A percentile compares a stretch with the other conserved stretches of the same genome.
phyloP scores from a whole-genome alignment of 2,888 invertebrate genomes.

The Spatulosminthurus flaviceps region DNA sequence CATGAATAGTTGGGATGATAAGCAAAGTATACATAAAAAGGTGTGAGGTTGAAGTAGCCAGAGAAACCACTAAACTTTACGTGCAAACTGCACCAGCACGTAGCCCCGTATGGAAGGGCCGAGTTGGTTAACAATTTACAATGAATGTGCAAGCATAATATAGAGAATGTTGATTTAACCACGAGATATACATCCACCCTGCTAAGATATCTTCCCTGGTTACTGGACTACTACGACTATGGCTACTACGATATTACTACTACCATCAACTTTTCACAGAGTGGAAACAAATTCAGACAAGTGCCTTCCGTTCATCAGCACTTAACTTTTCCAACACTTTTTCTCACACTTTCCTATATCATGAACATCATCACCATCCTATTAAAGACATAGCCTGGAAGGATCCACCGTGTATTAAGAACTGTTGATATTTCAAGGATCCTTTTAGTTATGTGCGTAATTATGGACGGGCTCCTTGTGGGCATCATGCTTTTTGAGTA shows the following conservation, averaged over 20 bases:
- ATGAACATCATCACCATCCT: not conserved
- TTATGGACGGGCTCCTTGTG: no score
- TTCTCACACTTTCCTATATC: not conserved
- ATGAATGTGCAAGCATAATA: not conserved
- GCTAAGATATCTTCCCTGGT: not conserved
- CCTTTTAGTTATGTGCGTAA: no score
- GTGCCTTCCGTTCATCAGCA: slow-evolving; percentile 22
- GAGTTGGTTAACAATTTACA: not conserved
- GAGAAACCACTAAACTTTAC: slow-evolving; percentile 6
- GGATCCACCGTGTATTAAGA: no score
- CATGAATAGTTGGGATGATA: not conserved
- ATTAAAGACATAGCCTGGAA: no score
- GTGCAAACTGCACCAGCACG: not conserved
- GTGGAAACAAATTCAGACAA: slow-evolving; percentile 7
- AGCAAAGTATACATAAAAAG: slow-evolving; percentile 1
- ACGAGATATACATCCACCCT: not conserved
- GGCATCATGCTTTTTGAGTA: no score
- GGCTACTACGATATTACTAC: not conserved
- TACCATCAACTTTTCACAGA: no score
- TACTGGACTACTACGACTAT: not conserved
- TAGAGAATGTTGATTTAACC: not conserved
- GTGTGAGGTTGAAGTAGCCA: not conserved
- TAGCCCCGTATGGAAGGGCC: not conserved
- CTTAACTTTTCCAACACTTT: not conserved
- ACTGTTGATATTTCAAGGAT: no score